Evolutionary conservation across 1,140 invertebrate genomes (phyloP), one percentile per base, ranked within the genome.

Genomic region (Stenopsyche tienmushanensis): DNA sequence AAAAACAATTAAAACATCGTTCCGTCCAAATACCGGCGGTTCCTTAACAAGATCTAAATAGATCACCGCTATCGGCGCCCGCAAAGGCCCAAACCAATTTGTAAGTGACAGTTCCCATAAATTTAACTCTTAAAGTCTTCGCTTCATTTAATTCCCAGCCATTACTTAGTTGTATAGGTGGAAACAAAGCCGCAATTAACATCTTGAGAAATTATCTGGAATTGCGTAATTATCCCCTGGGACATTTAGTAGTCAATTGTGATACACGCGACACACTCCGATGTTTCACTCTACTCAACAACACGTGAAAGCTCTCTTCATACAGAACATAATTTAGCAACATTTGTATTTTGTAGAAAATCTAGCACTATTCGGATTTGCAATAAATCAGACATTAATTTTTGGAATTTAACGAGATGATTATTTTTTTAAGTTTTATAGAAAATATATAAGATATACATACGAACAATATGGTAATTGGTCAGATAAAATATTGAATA

Each of bases 41-140:
- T 17, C 52, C 23, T 23, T 52, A 60, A 60, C 58, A 24, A 62
- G 65, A 47, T 29, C 50, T 59, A 44, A 53, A 66, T 66, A 62
- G 65, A 66, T 66, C 65, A 55, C 65, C 49, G 58, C 44, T 21
- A 60, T 59, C 57, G 49, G 65, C n/a, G n/a, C n/a, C n/a, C n/a
- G 20, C 52, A 54, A 64, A 64, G 62, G 49, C 42, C 52, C 41
- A 29, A 42, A 68, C 67, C 64, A 69, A 69, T 69, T 69, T 65
- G 62, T 52, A 44, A 64, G 57, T 69, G 67, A 69, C 67, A 69
- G 67, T 69, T 65, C 57, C 63, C 67, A 69, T 69, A 69, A 69
- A 69, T 69, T 69, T 47, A 62, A 53, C 63, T 69, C 62, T 69
- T 69, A 62, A 62, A 39, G 53, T 25, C 8, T 53, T 53, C 53